These are phyloP conservation scores for Macrotis lagotis DNA, from an alignment of 2,113 vertebrate species.

Conservation along the genomic window DNA sequence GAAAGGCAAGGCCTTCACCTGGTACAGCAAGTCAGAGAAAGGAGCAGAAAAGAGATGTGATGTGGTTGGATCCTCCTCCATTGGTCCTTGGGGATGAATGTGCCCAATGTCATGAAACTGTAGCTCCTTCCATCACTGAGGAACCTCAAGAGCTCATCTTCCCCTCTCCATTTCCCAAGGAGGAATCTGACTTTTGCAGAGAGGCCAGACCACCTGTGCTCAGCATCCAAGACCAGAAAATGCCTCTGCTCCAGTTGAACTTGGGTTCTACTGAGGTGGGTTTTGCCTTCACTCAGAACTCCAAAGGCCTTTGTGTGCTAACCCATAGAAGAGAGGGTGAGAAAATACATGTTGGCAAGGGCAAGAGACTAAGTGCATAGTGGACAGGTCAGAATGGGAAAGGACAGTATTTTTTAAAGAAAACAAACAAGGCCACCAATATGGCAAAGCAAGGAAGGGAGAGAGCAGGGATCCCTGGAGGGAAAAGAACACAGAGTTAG, in stretches of 20 bases:
- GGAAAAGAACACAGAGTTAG: slow-evolving; percentile 11
- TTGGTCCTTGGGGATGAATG: not conserved
- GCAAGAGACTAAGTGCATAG: fast-evolving
- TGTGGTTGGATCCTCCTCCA: slow-evolving; percentile 27
- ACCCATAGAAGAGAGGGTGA: slow-evolving; percentile 39
- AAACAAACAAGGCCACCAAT: slow-evolving; percentile 29
- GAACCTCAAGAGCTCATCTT: slow-evolving; percentile 48
- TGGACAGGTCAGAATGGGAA: slow-evolving; percentile 29
- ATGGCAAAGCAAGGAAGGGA: not conserved
- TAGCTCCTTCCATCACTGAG: slow-evolving; percentile 63
- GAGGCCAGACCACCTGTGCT: slow-evolving; percentile 21
- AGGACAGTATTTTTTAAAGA: slow-evolving; percentile 42
- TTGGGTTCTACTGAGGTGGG: not conserved
- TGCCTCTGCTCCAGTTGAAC: slow-evolving; percentile 1
- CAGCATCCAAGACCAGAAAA: not conserved
- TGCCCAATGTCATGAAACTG: not conserved
- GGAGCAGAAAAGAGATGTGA: slow-evolving; percentile 37
- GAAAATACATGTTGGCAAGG: not conserved
- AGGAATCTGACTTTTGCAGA: slow-evolving; percentile 20
- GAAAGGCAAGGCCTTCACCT: slow-evolving; percentile 41
- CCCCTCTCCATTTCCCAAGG: slow-evolving; percentile 27
- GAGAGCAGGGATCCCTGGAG: slow-evolving; percentile 5
- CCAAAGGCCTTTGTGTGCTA: not conserved
- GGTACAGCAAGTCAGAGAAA: slow-evolving; percentile 5
- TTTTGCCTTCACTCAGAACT: slow-evolving; percentile 52